These are phyloP conservation scores for Orthonychiurus folsomi DNA, from an alignment of 2,888 invertebrate species.

Conservation along the genomic window DNA sequence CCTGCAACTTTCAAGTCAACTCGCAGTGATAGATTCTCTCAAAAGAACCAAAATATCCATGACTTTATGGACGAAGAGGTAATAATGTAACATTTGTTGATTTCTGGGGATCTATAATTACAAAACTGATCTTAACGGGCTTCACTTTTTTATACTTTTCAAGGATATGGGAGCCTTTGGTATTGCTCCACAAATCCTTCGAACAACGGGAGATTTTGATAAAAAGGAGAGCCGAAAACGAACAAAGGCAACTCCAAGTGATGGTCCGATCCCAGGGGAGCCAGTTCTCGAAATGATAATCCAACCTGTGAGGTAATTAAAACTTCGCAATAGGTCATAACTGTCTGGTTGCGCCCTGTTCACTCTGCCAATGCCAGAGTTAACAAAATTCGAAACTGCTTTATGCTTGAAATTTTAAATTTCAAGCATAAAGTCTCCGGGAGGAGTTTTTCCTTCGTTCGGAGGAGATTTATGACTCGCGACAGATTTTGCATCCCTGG, in stretches of 20 bases:
- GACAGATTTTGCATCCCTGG: not conserved
- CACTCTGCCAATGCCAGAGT: no score
- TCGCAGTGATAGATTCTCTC: constrained; percentile 57
- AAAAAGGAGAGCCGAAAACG: constrained; percentile 39
- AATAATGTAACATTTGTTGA: constrained; percentile 13
- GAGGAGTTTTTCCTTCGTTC: no score
- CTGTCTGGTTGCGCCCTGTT: no score
- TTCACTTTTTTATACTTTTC: constrained; percentile 20
- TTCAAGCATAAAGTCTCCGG: no score
- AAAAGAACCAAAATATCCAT: constrained; percentile 60
- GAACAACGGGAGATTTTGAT: constrained; percentile 66
- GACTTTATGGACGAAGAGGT: constrained; percentile 98
- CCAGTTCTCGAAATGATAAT: constrained; percentile 63
- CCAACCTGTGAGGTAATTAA: constrained; percentile 53
- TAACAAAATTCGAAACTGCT: no score
- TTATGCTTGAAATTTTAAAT: no score
- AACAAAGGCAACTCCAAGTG: constrained; percentile 42
- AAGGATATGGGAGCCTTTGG: constrained; percentile 85
- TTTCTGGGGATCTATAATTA: constrained; percentile 4
- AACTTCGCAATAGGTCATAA: not conserved
- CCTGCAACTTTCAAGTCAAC: constrained; percentile 87
- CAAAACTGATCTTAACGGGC: not conserved
- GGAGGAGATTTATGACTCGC: not conserved
- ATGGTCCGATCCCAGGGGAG: constrained; percentile 54
- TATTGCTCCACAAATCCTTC: constrained; percentile 79